Evolutionary conservation across 2,888 invertebrate genomes (phyloP), one percentile per base, ranked within the genome.

Genomic region (Cantharis lateralis): DNA sequence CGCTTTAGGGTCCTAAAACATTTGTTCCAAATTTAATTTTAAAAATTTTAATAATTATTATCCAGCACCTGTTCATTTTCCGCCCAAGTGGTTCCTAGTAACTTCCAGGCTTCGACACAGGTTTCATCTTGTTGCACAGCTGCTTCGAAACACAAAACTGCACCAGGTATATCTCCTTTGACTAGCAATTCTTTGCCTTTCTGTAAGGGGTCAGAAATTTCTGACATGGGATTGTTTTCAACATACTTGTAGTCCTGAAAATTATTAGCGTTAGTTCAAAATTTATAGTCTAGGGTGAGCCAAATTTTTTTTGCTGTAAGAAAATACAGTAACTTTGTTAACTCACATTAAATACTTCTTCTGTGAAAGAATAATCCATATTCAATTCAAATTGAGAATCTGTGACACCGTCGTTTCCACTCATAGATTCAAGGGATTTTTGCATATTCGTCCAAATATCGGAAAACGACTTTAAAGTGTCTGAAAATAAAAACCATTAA

Each of bases 131-230:
- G 94, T 84, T 95, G 94, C 3, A 94, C 97, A 10, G 98, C 98
- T 71, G 97, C 96, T 89, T 99, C 99, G 89, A 99, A 99, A 85
- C 98, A 95, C 24, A 99, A 89, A 0, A 98, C 98, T 15, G 99
- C 99, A 82, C 97, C 96, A 28, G 98, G 97, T 81, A 99, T 91
- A 88, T 99, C 98, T 10, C 98, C 98, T 82, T 92, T 92, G 83
- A 92, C 92, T 80, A 98, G 88, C 85, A 94, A 93, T 82, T 93
- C 92, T 86, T 96, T 93, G 0, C 98, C 98, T 83, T 95, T 94
- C 86, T 94, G 94, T 77, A 98, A 91, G 0, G 97, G 95, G 89
- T 95, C 93, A 71, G 91, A 90, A 80, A 93, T 88, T 83, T 94
- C 93, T 70, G 91, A 89, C 93, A 97, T 94, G 11, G 96, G 94